A percentile compares a stretch with the other conserved stretches of the same genome.
Conservation (phyloP, 2,113 vertebrate genomes). For the Galeopterus variegatus region DNA sequence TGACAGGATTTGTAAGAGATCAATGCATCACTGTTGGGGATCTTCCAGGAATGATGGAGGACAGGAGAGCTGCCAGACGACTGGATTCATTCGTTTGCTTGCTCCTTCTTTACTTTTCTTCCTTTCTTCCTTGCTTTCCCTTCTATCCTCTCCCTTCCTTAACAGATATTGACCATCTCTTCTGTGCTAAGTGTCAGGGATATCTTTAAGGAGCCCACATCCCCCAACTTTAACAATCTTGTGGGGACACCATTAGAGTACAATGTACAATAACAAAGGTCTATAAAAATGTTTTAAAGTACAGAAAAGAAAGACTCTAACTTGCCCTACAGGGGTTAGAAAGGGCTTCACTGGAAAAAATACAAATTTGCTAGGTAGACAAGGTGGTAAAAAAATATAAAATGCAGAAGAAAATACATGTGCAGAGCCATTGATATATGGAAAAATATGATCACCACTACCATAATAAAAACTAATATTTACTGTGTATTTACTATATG, state of each 20-base stretch:
- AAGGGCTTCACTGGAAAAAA: background rate
- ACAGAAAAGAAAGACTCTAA: background rate
- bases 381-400: background rate
- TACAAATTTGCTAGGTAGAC: background rate
- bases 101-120: background rate
- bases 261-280: background rate
- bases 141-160: background rate
- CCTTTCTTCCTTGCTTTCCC: background rate
- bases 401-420: background rate
- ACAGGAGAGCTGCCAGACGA: slow-evolving; percentile 55
- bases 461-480: background rate
- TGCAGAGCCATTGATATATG: background rate
- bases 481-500: background rate
- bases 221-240: background rate
- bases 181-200: background rate
- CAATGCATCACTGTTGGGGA: slow-evolving; percentile 67
- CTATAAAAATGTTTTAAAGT: slow-evolving; percentile 14
- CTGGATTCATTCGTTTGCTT: background rate
- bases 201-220: background rate
- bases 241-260: background rate
- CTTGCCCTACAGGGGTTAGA: background rate
- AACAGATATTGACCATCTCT: background rate
- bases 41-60: slow-evolving; percentile 65
- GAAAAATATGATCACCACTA: background rate
- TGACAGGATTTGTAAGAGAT: slow-evolving; percentile 78